phyloP scores from a whole-genome alignment of 2,797 vertebrate genomes.

The Thamnophis elegans region DNA sequence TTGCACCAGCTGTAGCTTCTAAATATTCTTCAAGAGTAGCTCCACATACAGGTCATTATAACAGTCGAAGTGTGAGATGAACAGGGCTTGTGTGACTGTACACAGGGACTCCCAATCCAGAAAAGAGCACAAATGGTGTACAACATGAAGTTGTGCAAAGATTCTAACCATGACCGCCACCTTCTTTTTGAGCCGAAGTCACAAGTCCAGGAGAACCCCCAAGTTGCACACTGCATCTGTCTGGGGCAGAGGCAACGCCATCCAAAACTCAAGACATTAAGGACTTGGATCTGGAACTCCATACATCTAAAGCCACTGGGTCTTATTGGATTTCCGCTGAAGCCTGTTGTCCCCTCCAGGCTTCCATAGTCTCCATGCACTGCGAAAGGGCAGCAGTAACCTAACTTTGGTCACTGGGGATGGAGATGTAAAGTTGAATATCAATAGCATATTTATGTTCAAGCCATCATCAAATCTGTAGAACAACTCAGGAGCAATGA shows the following conservation, averaged over 20 bases:
- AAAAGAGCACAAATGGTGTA: not conserved
- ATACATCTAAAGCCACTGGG: not conserved
- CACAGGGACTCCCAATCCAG: not conserved
- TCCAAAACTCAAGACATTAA: not conserved
- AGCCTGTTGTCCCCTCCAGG: not conserved
- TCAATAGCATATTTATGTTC: constrained; percentile 20
- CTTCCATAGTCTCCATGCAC: not conserved
- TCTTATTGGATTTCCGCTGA: not conserved
- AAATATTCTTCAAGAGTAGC: not conserved
- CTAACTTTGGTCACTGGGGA: not conserved
- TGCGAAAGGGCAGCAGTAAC: not conserved
- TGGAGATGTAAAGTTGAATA: not conserved
- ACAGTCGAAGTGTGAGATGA: not conserved
- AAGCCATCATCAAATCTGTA: constrained; percentile 25
- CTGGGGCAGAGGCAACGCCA: not conserved
- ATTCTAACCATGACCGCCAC: not conserved
- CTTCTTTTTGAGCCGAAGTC: not conserved
- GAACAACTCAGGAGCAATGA: not conserved
- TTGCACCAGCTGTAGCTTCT: not conserved
- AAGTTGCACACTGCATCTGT: not conserved
- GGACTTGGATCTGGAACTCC: not conserved
- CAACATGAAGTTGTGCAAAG: not conserved
- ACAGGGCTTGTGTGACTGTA: not conserved
- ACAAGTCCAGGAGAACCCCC: not conserved
- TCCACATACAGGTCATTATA: not conserved